Percentiles rank a stretch among this genome's conserved stretches.
These are phyloP conservation scores for Tuberolachnus salignus DNA, from an alignment of 2,888 invertebrate genomes.

Conservation along the genomic window DNA sequence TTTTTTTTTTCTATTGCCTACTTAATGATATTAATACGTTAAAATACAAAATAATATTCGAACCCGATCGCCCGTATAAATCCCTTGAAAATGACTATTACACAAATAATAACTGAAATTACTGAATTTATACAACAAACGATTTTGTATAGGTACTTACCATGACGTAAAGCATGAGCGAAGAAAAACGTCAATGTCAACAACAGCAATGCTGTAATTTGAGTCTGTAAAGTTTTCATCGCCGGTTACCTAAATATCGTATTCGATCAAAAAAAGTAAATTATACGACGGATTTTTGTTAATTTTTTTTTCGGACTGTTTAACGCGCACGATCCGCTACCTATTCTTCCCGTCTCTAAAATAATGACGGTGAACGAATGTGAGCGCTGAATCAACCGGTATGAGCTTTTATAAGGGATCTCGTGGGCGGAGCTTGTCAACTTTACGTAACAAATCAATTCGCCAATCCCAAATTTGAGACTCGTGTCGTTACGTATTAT, in stretches of 20 bases:
- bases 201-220: constrained; percentile 38
- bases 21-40: no score
- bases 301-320: neutral
- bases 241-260: neutral
- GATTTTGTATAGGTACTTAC: constrained; percentile 37
- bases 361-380: constrained; percentile 16
- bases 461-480: constrained; percentile 25
- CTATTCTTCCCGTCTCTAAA: constrained; percentile 1
- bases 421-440: constrained; percentile 38
- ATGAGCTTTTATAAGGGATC: constrained; percentile 33
- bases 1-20: no score
- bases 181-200: constrained; percentile 39
- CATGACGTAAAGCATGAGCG: constrained; percentile 25
- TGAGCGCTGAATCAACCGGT: constrained; percentile 37
- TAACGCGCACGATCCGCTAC: neutral
- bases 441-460: constrained; percentile 47
- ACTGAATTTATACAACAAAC: no score
- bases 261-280: neutral
- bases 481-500: neutral
- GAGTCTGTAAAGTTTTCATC: constrained; percentile 42
- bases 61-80: no score
- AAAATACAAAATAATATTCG: no score
- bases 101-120: no score
- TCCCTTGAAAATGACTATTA: no score
- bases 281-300: neutral